These are phyloP conservation scores for Scolopax rusticola DNA, from an alignment of 2,797 vertebrate species.

Conservation along the genomic window DNA sequence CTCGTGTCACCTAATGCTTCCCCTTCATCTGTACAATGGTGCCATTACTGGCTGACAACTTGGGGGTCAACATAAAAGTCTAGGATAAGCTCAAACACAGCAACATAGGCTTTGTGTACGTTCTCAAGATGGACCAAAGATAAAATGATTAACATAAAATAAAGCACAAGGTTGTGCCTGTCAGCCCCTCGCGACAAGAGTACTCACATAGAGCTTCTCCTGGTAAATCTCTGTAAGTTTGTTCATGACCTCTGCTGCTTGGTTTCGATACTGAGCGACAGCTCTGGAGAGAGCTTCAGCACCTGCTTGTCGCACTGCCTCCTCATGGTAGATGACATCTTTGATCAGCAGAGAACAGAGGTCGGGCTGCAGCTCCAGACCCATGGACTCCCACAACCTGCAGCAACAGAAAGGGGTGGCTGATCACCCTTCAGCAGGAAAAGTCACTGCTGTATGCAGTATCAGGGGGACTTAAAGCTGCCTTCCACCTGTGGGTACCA, in stretches of 20 bases:
- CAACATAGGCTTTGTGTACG: neutral
- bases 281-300: slow-evolving; percentile 93
- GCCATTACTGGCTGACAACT: neutral
- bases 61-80: neutral
- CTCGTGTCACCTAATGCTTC: neutral
- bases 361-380: slow-evolving; percentile 90
- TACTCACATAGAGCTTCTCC: slow-evolving; percentile 95
- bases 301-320: slow-evolving; percentile 89
- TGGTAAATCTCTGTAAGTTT: slow-evolving; percentile 96
- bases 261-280: slow-evolving; percentile 88
- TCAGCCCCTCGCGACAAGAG: neutral
- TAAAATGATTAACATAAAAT: neutral
- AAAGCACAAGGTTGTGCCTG: neutral
- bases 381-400: slow-evolving; percentile 93
- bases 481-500: neutral
- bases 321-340: slow-evolving; percentile 93
- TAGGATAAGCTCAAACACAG: neutral
- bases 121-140: neutral
- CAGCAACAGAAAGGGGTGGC: neutral
- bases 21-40: neutral
- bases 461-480: neutral
- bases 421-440: neutral
- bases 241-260: slow-evolving; percentile 88
- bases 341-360: slow-evolving; percentile 92
- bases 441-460: neutral